Conservation (phyloP, 2,888 invertebrate species). For the Melanostoma scalare region DNA sequence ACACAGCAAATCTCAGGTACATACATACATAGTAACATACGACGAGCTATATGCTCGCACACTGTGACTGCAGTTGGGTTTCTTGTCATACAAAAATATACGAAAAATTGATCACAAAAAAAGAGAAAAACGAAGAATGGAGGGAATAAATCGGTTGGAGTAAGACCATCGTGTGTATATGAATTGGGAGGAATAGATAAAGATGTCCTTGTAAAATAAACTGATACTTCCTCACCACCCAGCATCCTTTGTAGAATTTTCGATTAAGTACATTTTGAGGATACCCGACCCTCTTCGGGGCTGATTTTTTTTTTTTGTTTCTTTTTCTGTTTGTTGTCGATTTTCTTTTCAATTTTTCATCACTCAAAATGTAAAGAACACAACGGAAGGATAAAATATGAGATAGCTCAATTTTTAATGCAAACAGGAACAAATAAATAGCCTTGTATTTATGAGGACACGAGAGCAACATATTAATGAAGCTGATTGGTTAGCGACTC, state of each 20-base stretch:
- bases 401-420: slow-evolving; percentile 29
- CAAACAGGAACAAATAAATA: slow-evolving; percentile 8
- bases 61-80: too few relatives aligned
- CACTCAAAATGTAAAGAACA: slow-evolving; percentile 3
- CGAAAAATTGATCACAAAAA: slow-evolving; percentile 27
- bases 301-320: neutral
- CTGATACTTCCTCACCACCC: slow-evolving; percentile 6
- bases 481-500: too few relatives aligned
- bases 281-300: slow-evolving; percentile 18
- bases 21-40: neutral
- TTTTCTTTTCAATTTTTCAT: slow-evolving; percentile 22
- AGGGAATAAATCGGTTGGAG: slow-evolving; percentile 22
- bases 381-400: slow-evolving; percentile 11
- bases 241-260: slow-evolving; percentile 28
- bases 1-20: neutral
- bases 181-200: slow-evolving; percentile 53
- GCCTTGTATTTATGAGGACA: slow-evolving; percentile 18
- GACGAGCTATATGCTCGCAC: too few relatives aligned
- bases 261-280: slow-evolving; percentile 51
- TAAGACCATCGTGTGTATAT: slow-evolving; percentile 14
- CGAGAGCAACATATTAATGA: neutral
- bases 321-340: neutral
- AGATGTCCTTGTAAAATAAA: slow-evolving; percentile 16
- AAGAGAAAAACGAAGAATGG: neutral
- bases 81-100: slow-evolving; percentile 25